phyloP scores from a whole-genome alignment of 2,888 invertebrate genomes.

The Mythimna pallens region DNA sequence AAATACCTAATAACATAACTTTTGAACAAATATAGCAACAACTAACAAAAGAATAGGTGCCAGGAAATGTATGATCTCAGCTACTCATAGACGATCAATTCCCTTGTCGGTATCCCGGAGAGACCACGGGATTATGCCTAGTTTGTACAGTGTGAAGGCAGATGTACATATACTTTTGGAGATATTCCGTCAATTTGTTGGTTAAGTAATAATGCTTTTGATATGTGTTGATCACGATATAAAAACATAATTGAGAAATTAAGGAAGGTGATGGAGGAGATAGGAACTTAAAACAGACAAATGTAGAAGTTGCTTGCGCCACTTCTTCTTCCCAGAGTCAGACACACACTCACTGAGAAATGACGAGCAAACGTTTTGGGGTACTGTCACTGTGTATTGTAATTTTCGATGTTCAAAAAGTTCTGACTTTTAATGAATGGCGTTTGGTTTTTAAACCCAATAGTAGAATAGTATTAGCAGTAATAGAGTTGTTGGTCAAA shows the following conservation, averaged over 20 bases:
- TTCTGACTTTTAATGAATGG: too few relatives aligned
- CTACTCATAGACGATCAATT: conserved; percentile 1
- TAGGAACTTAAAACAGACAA: too few relatives aligned
- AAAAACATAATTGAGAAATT: not conserved
- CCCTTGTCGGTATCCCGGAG: not conserved
- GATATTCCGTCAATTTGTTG: conserved; percentile 1
- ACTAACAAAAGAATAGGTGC: not conserved
- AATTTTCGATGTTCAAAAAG: too few relatives aligned
- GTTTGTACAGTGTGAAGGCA: not conserved
- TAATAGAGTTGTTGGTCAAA: too few relatives aligned
- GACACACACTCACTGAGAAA: too few relatives aligned
- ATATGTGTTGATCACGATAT: not conserved
- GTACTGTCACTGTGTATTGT: too few relatives aligned
- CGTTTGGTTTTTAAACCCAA: too few relatives aligned
- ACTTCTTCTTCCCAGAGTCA: too few relatives aligned
- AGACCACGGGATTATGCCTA: not conserved
- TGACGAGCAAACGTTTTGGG: too few relatives aligned
- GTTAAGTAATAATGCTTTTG: not conserved
- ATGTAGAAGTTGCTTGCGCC: too few relatives aligned
- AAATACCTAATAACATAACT: not conserved
- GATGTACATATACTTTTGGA: not conserved
- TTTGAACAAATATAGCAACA: not conserved
- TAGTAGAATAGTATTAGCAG: too few relatives aligned
- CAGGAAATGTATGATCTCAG: conserved; percentile 12
- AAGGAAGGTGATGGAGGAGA: not conserved